Conservation (phyloP, 2,113 vertebrate species). For the Oryzias woworae region DNA sequence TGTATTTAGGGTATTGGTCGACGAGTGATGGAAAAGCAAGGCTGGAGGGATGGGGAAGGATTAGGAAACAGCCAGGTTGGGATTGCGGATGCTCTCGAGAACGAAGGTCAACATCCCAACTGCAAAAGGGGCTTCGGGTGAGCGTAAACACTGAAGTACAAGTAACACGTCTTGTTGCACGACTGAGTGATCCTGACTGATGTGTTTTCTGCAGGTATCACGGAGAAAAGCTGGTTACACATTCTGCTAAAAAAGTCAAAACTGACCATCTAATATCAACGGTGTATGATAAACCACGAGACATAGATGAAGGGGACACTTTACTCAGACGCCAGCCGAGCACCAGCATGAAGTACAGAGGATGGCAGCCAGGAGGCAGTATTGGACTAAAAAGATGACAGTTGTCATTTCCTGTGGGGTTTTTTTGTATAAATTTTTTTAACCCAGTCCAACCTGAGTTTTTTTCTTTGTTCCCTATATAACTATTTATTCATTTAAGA, state of each 20-base stretch:
- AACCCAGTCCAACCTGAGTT: constrained; percentile 26
- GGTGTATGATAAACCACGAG: constrained; percentile 86
- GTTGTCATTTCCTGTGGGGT: not conserved
- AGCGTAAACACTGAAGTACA: constrained; percentile 42
- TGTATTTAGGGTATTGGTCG: constrained; percentile 87
- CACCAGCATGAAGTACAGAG: constrained; percentile 89
- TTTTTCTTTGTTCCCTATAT: too few species aligned
- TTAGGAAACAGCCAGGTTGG: constrained; percentile 85
- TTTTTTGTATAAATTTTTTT: not conserved
- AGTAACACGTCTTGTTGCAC: not conserved
- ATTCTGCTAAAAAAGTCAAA: constrained; percentile 78
- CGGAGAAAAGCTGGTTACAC: constrained; percentile 87
- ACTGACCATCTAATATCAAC: constrained; percentile 83
- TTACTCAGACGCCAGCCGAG: constrained; percentile 85
- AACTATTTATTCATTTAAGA: too few species aligned
- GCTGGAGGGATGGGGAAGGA: constrained; percentile 91
- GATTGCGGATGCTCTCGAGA: constrained; percentile 86
- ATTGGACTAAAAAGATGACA: constrained; percentile 52
- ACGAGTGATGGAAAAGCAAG: constrained; percentile 92
- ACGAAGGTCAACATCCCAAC: constrained; percentile 89
- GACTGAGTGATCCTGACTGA: not conserved
- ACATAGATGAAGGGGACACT: constrained; percentile 81
- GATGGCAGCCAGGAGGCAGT: constrained; percentile 65
- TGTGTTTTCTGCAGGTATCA: constrained; percentile 83
- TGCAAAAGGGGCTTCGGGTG: constrained; percentile 97